Base-by-base conservation (phyloP, 2,113 vertebrate species). In the Gallinago jamesoni region DNA sequence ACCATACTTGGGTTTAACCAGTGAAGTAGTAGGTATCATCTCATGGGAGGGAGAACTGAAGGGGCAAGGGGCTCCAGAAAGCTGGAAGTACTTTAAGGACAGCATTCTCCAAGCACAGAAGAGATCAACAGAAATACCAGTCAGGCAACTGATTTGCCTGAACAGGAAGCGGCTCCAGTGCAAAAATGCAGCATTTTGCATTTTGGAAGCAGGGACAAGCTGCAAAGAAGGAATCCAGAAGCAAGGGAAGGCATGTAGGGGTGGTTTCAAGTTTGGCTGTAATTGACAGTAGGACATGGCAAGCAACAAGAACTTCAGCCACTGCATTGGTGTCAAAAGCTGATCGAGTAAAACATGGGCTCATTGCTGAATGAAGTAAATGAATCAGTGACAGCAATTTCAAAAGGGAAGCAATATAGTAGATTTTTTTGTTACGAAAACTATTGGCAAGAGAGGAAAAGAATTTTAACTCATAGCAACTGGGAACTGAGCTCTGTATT, bases 281-380 rank as follows among this genome's bases (percentile, higher is more conserved):
- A 67, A 21, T 7, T 68, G 21, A 37, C 30, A 33, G 7, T 35
- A 33, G 59, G 14, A 35, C 3, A 1, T 74, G 14, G 62, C 28
- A 50, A 55, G 45, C 35, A 59, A 22, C 11, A 24, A 68, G 47
- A 76, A n/a, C 43, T 59, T 77, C 53, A 64, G 14, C 28, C n/a
- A 53, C 4, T 78, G 41, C 47, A 37, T 22, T 57, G 13, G 7
- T 84, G 28, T 59, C 17, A 73, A 41, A 82, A 70, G 10, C 8
- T 70, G 47, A 37, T 1, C 1, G 2, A 14, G 20, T 66, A 35
- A 48, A 73, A 55, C 0, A 1, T 33, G 31, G 10, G 14, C 27
- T 82, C 16, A 13, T 55, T 68, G 41, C 18, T 37, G 21, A 79
- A 35, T 66, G 7, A 67, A 83, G 30, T 79, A 39, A 57, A 45